These are phyloP conservation scores for Cairina moschata DNA, from an alignment of 2,113 vertebrate genomes.

Conservation along the genomic window DNA sequence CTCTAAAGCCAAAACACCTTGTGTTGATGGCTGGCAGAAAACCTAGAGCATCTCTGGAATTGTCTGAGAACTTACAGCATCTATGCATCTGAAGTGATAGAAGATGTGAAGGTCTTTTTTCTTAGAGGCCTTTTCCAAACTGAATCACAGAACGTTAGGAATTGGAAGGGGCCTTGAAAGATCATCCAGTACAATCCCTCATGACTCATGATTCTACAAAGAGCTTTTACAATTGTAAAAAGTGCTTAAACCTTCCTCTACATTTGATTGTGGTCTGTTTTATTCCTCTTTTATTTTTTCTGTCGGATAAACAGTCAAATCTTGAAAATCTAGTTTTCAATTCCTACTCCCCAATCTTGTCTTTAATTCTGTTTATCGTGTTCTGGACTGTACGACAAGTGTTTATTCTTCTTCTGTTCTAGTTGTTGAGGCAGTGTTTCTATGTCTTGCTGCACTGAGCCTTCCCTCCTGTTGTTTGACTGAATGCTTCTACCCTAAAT, in stretches of 20 bases:
- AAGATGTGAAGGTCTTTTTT: background rate
- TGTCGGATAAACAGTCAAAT: background rate
- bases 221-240: background rate
- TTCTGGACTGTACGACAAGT: background rate
- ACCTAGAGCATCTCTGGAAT: background rate
- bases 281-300: background rate
- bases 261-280: background rate
- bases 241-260: background rate
- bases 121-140: background rate
- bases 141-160: too few relatives aligned
- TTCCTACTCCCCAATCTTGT: background rate
- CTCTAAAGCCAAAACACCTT: background rate
- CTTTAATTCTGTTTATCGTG: background rate
- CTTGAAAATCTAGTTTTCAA: background rate
- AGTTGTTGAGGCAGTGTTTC: background rate
- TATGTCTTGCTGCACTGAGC: background rate
- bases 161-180: too few relatives aligned
- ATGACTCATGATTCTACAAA: background rate
- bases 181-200: too few relatives aligned
- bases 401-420: background rate
- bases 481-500: background rate
- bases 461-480: background rate
- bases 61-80: background rate
- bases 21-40: background rate
- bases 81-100: rapidly evolving